Conservation (phyloP, 1,140 invertebrate genomes). For the Drosophila arawakana region DNA sequence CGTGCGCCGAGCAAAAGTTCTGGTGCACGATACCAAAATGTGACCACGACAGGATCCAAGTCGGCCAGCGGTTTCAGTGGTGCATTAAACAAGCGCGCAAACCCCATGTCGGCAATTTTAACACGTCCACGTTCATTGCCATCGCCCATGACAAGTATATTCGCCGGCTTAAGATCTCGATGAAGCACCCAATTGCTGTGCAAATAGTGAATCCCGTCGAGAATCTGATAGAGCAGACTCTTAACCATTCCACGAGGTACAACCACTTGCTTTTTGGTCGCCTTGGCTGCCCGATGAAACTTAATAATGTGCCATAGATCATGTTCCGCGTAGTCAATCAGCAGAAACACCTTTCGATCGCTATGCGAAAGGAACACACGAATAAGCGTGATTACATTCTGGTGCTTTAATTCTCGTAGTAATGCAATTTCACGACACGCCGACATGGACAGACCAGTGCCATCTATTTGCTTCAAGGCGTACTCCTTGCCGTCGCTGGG, state of each 20-base stretch:
- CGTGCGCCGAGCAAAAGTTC: slow-evolving; percentile 98
- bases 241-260: slow-evolving; percentile 99
- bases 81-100: slow-evolving; percentile 99
- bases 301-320: slow-evolving; percentile 99
- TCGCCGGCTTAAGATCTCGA: slow-evolving; percentile 99
- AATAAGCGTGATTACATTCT: slow-evolving; percentile 99
- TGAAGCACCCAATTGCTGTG: slow-evolving; percentile 99
- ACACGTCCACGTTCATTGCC: slow-evolving; percentile 98
- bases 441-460: slow-evolving; percentile 99
- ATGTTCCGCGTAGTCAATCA: slow-evolving; percentile 99
- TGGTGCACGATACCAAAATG: slow-evolving; percentile 99
- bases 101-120: slow-evolving; percentile 99
- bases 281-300: slow-evolving; percentile 99
- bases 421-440: slow-evolving; percentile 99
- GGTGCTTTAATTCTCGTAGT: slow-evolving; percentile 98
- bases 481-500: slow-evolving; percentile 95
- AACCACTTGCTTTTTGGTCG: slow-evolving; percentile 98
- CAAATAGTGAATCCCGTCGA: slow-evolving; percentile 99
- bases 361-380: slow-evolving; percentile 98
- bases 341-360: slow-evolving; percentile 98
- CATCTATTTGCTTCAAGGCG: slow-evolving; percentile 99
- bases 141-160: slow-evolving; percentile 99
- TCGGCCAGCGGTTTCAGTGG: slow-evolving; percentile 98
- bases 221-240: slow-evolving; percentile 98
- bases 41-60: slow-evolving; percentile 99